Evolutionary conservation across 2,113 vertebrate genomes (phyloP).

Genomic region (Ondatra zibethicus): DNA sequence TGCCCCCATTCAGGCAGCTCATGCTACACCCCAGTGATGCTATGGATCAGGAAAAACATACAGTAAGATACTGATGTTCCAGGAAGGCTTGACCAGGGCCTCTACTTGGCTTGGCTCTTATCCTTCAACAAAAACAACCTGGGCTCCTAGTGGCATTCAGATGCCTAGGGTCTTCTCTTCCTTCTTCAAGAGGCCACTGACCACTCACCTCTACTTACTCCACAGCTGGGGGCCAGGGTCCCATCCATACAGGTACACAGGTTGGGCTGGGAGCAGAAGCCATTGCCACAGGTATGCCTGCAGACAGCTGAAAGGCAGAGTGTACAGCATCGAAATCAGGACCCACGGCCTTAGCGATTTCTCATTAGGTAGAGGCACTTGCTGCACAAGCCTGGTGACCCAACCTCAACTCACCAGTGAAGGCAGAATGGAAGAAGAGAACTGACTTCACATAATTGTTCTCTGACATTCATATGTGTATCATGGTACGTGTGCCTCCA

Average conservation of each 20-base stretch:
- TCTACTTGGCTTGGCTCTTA: neutral
- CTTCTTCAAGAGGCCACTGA: too few relatives aligned
- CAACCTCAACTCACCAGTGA: neutral
- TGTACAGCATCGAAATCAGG: neutral
- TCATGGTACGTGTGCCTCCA: neutral
- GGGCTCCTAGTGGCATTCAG: neutral
- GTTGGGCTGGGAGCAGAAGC: constrained; percentile 91
- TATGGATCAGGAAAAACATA: constrained; percentile 64
- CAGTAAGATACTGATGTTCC: fast-evolving
- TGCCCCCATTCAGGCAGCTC: constrained; percentile 95
- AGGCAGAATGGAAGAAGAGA: neutral
- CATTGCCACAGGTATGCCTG: constrained; percentile 87
- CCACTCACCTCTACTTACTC: constrained; percentile 29
- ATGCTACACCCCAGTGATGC: constrained; percentile 91
- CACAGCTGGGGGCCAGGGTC: constrained; percentile 86
- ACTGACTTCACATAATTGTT: neutral
- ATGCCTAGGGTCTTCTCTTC: neutral
- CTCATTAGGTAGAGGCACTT: neutral
- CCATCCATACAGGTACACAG: constrained; percentile 89
- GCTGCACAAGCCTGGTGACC: neutral
- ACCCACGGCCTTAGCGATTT: too few relatives aligned
- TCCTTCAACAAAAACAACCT: neutral
- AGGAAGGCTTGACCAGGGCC: too few relatives aligned
- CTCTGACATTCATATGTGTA: neutral
- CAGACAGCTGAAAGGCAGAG: constrained; percentile 85